These are phyloP conservation scores for Probaryconus sp. DNA, from an alignment of 1,140 invertebrate genomes.

Conservation along the genomic window DNA sequence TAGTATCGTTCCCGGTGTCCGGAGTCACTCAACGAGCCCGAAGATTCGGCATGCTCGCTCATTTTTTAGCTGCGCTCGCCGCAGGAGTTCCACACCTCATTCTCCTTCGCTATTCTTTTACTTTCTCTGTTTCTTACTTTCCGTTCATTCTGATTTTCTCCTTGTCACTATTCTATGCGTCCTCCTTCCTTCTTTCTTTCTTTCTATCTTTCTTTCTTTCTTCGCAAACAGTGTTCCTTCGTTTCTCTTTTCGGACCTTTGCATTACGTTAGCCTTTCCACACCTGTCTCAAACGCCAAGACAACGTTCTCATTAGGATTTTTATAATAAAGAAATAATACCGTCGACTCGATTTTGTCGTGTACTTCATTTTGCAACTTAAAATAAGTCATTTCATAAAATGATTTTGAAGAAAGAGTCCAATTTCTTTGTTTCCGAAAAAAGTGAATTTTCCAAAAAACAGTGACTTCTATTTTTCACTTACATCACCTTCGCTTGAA, in stretches of 20 bases:
- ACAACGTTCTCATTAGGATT: slow-evolving; percentile 47
- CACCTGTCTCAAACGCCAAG: slow-evolving; percentile 38
- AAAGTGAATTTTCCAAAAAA: too few species aligned
- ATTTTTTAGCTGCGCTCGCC: slow-evolving; percentile 66
- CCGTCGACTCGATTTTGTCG: slow-evolving; percentile 16
- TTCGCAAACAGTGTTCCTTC: too few species aligned
- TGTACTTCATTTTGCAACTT: slow-evolving; percentile 1
- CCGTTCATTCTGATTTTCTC: slow-evolving; percentile 6
- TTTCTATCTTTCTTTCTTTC: too few species aligned
- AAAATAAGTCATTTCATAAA: too few species aligned
- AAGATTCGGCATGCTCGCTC: slow-evolving; percentile 24
- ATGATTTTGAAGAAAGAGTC: too few species aligned
- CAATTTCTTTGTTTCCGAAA: too few species aligned
- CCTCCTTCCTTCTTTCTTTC: too few species aligned
- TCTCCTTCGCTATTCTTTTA: slow-evolving; percentile 1
- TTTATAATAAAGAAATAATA: slow-evolving; percentile 20
- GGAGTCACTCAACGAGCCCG: slow-evolving; percentile 60
- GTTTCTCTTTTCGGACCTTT: slow-evolving; percentile 37
- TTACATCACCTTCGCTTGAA: too few species aligned
- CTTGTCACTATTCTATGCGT: slow-evolving; percentile 13
- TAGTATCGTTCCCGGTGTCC: slow-evolving; percentile 42
- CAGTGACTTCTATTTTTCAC: too few species aligned
- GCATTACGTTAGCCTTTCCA: slow-evolving; percentile 39
- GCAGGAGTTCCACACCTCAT: slow-evolving; percentile 55
- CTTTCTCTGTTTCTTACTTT: slow-evolving; percentile 18